A percentile compares a stretch with the other conserved stretches of the same genome.
phyloP scores from a whole-genome alignment of 2,888 invertebrate genomes.

The Cryptocephalus moraei region DNA sequence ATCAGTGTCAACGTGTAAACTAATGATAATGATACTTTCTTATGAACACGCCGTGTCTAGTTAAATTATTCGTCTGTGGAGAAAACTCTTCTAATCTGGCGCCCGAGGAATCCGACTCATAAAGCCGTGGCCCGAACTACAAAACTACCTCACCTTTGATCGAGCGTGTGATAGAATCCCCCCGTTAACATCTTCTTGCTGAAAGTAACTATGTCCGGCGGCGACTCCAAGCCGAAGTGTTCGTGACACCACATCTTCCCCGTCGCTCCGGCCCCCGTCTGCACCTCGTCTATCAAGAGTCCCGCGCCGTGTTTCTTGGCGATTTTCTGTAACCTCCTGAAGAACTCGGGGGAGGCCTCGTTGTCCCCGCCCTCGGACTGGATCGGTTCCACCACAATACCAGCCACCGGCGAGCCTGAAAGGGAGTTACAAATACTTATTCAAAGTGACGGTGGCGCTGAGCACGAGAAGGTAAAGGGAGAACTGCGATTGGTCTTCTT shows the following conservation, averaged over 20 bases:
- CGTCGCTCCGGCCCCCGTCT: conserved; percentile 94
- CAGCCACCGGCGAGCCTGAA: conserved; percentile 64
- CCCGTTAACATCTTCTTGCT: conserved; percentile 98
- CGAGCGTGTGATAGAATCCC: conserved; percentile 76
- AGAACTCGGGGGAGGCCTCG: conserved; percentile 85
- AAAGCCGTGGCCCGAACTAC: too few species aligned
- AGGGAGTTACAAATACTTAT: not conserved
- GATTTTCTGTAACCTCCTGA: conserved; percentile 72
- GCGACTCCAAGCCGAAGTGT: conserved; percentile 71
- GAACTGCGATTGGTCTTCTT: too few species aligned
- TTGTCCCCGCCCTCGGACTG: conserved; percentile 98
- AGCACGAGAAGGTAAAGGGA: too few species aligned
- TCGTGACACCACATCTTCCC: conserved; percentile 99
- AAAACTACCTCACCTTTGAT: conserved; percentile 58
- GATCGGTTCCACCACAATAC: conserved; percentile 89
- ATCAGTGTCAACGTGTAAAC: too few species aligned
- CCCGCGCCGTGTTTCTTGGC: conserved; percentile 69
- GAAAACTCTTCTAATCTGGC: too few species aligned
- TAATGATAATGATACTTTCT: too few species aligned
- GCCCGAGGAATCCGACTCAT: too few species aligned
- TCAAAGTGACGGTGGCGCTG: too few species aligned
- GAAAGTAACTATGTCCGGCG: conserved; percentile 94
- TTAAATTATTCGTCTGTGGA: too few species aligned
- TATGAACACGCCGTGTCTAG: too few species aligned
- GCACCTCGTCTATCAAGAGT: conserved; percentile 91